phyloP scores from a whole-genome alignment of 2,113 vertebrate genomes.

The Bujurquina vittata region DNA sequence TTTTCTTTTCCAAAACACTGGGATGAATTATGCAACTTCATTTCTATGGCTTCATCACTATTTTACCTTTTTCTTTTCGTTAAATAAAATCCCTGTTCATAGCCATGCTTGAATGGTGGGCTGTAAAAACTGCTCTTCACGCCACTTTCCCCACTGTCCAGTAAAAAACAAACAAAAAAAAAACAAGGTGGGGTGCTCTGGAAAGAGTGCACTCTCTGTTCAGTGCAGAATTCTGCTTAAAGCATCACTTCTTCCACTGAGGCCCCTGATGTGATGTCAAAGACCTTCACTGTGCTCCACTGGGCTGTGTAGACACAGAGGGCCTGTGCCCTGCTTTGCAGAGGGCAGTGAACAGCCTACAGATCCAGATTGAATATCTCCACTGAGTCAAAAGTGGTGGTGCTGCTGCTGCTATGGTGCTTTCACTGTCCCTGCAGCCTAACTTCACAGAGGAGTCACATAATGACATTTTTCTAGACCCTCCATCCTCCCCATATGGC shows the following conservation, averaged over 20 bases:
- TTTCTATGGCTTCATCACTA: neutral
- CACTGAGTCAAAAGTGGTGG: conserved; percentile 35
- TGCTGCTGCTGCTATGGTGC: conserved; percentile 17
- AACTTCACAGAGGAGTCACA: neutral
- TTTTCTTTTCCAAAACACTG: neutral
- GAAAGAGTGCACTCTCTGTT: conserved; percentile 46
- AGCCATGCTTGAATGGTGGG: neutral
- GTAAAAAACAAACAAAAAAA: conserved; percentile 30
- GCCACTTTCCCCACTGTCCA: neutral
- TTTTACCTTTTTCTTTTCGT: neutral
- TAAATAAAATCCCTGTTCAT: neutral
- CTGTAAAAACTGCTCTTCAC: neutral
- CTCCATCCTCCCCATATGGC: neutral
- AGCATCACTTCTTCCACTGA: conserved; percentile 67
- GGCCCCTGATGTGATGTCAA: conserved; percentile 49
- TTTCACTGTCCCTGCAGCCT: conserved; percentile 36
- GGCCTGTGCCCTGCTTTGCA: conserved; percentile 28
- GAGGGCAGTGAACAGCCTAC: conserved; percentile 25
- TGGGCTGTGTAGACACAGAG: conserved; percentile 51
- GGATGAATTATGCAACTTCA: neutral
- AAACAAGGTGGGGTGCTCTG: conserved; percentile 36
- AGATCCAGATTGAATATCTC: conserved; percentile 57
- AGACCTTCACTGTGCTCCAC: conserved; percentile 66
- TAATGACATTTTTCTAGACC: neutral
- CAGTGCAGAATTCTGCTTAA: conserved; percentile 27